Percentiles rank a stretch among this genome's conserved stretches.
Evolutionary conservation across 2,113 vertebrate genomes (phyloP).

Genomic region (Periophthalmus modestus): DNA sequence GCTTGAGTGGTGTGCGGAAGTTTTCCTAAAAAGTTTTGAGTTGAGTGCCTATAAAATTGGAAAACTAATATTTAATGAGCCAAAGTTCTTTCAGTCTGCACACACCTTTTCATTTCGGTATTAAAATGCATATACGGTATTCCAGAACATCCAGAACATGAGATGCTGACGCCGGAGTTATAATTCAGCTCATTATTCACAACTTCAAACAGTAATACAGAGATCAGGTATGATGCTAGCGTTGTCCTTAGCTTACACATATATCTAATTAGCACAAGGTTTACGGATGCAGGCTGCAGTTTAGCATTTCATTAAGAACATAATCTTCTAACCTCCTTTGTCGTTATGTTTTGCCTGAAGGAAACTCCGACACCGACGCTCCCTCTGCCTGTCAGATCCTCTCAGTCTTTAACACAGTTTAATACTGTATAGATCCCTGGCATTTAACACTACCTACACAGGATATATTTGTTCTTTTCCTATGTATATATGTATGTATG

Average conservation of each 20-base stretch:
- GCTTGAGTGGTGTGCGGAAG: background rate
- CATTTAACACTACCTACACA: too few relatives aligned
- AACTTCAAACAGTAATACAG: background rate
- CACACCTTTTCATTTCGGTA: background rate
- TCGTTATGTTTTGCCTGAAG: background rate
- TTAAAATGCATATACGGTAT: background rate
- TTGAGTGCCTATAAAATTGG: background rate
- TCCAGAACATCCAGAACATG: background rate
- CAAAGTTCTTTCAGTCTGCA: background rate
- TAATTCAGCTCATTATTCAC: background rate
- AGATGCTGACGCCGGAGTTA: background rate
- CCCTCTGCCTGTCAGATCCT: too few relatives aligned
- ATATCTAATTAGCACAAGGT: conserved; percentile 18
- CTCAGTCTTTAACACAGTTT: too few relatives aligned
- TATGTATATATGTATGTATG: too few relatives aligned
- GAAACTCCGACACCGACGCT: background rate
- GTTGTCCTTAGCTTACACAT: conserved; percentile 15
- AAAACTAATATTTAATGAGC: background rate
- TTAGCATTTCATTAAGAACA: conserved; percentile 14
- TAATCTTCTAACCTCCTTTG: conserved; percentile 8
- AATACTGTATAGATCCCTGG: too few relatives aligned
- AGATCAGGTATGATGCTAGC: background rate
- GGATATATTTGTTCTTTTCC: too few relatives aligned
- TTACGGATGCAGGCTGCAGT: background rate
- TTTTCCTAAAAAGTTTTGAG: background rate